phyloP scores from a whole-genome alignment of 1,140 invertebrate genomes.

The Tenebrio molitor region DNA sequence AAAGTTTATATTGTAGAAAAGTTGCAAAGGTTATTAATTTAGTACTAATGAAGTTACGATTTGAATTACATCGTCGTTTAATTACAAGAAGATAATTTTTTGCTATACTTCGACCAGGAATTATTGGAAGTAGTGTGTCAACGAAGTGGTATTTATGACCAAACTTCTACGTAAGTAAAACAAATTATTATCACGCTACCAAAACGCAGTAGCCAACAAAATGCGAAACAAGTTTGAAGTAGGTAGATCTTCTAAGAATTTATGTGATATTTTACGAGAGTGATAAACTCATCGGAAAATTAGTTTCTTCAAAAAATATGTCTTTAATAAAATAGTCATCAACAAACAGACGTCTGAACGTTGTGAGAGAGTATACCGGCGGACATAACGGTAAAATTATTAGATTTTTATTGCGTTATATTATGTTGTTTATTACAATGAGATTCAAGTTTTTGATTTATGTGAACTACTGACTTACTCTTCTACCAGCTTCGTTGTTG shows the following conservation, averaged over 20 bases:
- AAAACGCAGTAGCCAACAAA: constrained; percentile 43
- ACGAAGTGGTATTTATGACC: constrained; percentile 20
- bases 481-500: constrained; percentile 93
- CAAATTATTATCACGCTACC: constrained; percentile 28
- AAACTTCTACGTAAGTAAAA: constrained; percentile 16
- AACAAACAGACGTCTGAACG: too few species aligned
- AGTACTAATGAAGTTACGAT: not conserved
- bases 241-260: not conserved
- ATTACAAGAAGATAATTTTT: constrained; percentile 19
- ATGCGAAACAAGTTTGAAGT: constrained; percentile 40
- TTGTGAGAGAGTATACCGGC: too few species aligned
- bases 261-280: not conserved
- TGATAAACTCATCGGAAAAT: too few species aligned
- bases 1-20: too few species aligned
- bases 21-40: constrained; percentile 10
- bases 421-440: too few species aligned
- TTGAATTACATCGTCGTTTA: constrained; percentile 24
- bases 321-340: too few species aligned
- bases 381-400: too few species aligned
- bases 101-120: not conserved
- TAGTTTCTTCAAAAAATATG: too few species aligned
- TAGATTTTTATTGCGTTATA: too few species aligned
- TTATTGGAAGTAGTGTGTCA: constrained; percentile 11
- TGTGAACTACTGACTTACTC: constrained; percentile 75
- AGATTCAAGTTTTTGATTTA: not conserved